Percentiles rank a stretch among this genome's conserved stretches.
phyloP scores from a whole-genome alignment of 2,888 invertebrate genomes.

The Cerceris ruficornis region DNA sequence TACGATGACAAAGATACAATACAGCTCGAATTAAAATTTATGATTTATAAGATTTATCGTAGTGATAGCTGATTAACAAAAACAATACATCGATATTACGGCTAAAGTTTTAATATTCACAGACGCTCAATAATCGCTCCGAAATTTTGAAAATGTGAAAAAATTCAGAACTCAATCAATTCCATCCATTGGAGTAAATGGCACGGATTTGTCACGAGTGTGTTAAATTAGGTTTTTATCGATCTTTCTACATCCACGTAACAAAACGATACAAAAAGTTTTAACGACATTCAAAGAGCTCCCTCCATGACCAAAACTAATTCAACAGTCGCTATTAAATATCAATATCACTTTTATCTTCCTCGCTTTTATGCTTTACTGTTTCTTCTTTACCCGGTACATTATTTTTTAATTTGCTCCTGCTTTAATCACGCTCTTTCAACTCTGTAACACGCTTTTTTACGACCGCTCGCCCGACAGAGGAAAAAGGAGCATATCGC shows the following conservation, averaged over 20 bases:
- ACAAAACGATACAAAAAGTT: constrained; percentile 13
- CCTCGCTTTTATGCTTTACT: constrained; percentile 27
- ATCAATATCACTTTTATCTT: constrained; percentile 39
- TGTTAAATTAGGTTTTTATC: constrained; percentile 7
- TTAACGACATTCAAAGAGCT: constrained; percentile 37
- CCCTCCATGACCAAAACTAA: constrained; percentile 21
- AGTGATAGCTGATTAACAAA: too few relatives aligned
- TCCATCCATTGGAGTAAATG: too few relatives aligned
- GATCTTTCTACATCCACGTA: not conserved
- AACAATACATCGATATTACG: too few relatives aligned
- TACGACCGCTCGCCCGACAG: not conserved
- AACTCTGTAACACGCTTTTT: constrained; percentile 7
- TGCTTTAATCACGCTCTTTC: constrained; percentile 7
- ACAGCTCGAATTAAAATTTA: too few relatives aligned
- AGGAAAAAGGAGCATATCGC: not conserved
- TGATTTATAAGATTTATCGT: too few relatives aligned
- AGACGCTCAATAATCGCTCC: too few relatives aligned
- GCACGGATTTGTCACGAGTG: too few relatives aligned
- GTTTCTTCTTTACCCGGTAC: constrained; percentile 1
- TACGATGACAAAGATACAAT: too few relatives aligned
- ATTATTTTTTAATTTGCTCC: constrained; percentile 26
- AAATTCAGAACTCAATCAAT: too few relatives aligned
- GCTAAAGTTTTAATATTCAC: too few relatives aligned
- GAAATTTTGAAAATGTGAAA: too few relatives aligned
- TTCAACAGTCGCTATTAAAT: constrained; percentile 26